Conservation (phyloP, 1,140 invertebrate genomes). For the Macrocentrus cingulum region DNA sequence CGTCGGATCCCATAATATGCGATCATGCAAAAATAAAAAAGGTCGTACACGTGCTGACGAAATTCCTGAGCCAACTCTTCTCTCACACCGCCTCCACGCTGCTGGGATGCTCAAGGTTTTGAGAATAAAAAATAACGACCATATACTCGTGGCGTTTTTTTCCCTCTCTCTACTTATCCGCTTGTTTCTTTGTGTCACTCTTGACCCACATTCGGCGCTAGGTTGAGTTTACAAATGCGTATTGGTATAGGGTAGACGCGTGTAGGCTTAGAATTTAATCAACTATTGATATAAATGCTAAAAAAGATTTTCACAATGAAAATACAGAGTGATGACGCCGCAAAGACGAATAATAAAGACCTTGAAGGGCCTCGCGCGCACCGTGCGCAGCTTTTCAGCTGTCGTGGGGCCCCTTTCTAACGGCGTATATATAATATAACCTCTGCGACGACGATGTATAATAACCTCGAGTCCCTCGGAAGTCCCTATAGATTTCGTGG, state of each 20-base stretch:
- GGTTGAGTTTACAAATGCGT: slow-evolving; percentile 24
- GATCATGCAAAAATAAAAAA: slow-evolving; percentile 30
- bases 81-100: no score
- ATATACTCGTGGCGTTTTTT: background rate
- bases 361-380: slow-evolving; percentile 22
- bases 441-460: background rate
- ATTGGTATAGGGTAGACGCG: slow-evolving; percentile 6
- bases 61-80: slow-evolving; percentile 5
- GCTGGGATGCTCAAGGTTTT: slow-evolving; percentile 24
- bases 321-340: slow-evolving; percentile 24
- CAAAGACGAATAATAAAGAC: slow-evolving; percentile 31
- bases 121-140: slow-evolving; percentile 30
- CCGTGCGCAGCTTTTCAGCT: slow-evolving; percentile 14
- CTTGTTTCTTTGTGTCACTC: slow-evolving; percentile 1
- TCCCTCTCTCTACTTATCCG: background rate
- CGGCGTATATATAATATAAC: slow-evolving; percentile 7
- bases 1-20: slow-evolving; percentile 17
- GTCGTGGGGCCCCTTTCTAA: slow-evolving; percentile 15
- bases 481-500: no score
- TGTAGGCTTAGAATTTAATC: no score
- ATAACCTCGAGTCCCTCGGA: slow-evolving; percentile 15
- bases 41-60: slow-evolving; percentile 32
- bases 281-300: no score
- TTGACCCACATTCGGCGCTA: slow-evolving; percentile 26
- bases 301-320: no score